Conservation (phyloP, 2,888 invertebrate species). For the Rhagonycha fulva region DNA sequence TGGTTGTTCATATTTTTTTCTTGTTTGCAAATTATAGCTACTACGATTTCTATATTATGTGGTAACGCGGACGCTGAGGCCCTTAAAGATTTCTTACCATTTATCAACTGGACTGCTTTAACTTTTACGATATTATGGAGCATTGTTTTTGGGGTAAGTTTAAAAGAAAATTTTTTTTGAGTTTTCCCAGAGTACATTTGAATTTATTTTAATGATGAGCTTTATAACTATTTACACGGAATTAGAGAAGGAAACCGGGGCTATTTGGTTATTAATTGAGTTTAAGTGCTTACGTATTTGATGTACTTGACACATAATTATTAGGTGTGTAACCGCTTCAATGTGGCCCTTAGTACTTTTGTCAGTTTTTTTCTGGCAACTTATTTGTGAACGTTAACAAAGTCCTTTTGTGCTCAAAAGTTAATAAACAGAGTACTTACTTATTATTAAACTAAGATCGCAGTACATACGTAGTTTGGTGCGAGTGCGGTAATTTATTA, state of each 20-base stretch:
- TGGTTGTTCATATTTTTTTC: background rate
- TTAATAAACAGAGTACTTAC: background rate
- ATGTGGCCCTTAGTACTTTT: too few species aligned
- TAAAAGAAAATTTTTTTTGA: too few species aligned
- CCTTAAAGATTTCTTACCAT: background rate
- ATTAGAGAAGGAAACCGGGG: too few species aligned
- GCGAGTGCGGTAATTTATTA: background rate
- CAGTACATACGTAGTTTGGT: background rate
- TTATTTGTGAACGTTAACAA: background rate
- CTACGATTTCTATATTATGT: background rate
- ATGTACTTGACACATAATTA: too few species aligned
- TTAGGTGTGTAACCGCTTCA: too few species aligned
- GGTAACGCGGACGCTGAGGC: background rate
- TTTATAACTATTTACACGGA: too few species aligned
- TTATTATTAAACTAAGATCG: background rate
- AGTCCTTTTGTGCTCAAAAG: background rate
- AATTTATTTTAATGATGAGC: too few species aligned
- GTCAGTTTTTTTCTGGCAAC: background rate
- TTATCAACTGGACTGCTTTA: background rate
- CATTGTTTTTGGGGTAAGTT: background rate
- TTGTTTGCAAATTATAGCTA: background rate
- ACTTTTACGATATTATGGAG: background rate
- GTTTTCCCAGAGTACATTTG: too few species aligned
- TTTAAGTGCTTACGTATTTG: too few species aligned
- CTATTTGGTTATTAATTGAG: too few species aligned